Base-by-base conservation (phyloP, 2,888 invertebrate species). In the Limnephilus rhombicus region DNA sequence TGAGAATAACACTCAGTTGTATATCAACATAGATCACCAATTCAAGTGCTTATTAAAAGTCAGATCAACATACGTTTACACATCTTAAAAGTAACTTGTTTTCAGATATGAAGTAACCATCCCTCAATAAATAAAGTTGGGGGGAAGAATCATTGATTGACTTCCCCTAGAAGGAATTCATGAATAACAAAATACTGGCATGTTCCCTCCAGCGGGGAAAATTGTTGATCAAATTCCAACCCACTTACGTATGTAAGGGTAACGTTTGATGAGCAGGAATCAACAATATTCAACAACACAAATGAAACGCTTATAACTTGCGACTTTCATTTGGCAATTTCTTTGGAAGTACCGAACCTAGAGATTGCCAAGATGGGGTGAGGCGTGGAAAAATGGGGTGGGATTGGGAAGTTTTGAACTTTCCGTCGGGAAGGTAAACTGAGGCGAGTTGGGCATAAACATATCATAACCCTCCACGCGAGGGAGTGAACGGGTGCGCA, bases 251-350 rank as follows among this genome's bases (percentile, higher is more conserved):
- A 68, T 68, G 68, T 68, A 68, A 68, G 68, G 68, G 68, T 68
- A 9, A 24, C 68, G n/a, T 68, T 68, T 68, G 68, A 68, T n/a
- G 68, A 24, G 68, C 68, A 68, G 68, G 24, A 68, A 68, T 68
- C 68, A 68, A 68, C 24, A 68, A 68, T 68, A 24, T 68, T 68
- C 68, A 68, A 7, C 68, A 68, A n/a, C 68, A 68, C 68, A 24
- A 68, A 68, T 68, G 68, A 68, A 68, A 68, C 13, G 82, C 82
- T 82, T 82, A 82, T 82, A 82, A 82, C 34, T 82, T 82, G 13
- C 34, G 82, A 31, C 82, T 34, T 34, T 82, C 18, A 34, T 82
- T 82, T 34, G 4, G 34, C 82, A 82, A 82, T 82, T 82, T 82
- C 18, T 34, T 31, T 15, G 4, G 13, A 31, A 82, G 34, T 34